These are phyloP conservation scores for Callinectes sapidus DNA, from an alignment of 2,888 invertebrate genomes.

Conservation along the genomic window DNA sequence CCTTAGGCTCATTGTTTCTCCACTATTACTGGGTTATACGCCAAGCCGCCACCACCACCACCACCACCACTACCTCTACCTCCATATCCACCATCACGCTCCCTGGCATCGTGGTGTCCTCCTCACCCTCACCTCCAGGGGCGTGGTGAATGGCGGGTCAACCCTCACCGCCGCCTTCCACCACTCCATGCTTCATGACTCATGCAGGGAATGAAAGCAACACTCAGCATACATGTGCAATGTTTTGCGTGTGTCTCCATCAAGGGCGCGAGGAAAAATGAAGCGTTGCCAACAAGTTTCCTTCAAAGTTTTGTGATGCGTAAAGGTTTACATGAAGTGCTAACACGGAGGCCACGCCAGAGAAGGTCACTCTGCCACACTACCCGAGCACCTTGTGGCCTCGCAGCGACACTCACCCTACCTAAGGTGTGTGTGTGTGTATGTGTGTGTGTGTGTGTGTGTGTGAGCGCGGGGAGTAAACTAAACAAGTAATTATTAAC, in stretches of 20 bases:
- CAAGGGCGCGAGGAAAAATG: neutral
- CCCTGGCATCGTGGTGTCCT: neutral
- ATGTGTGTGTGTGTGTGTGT: constrained; percentile 23
- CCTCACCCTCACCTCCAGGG: neutral
- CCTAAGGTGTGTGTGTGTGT: neutral
- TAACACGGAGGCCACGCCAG: neutral
- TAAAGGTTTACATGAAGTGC: constrained; percentile 23
- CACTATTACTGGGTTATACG: neutral
- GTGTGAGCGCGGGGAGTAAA: neutral
- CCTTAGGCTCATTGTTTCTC: neutral
- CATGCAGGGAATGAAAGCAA: neutral
- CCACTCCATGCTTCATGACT: neutral
- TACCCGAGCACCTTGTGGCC: neutral
- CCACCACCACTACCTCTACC: constrained; percentile 9
- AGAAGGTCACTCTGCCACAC: neutral
- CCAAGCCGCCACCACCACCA: neutral
- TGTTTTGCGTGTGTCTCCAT: constrained; percentile 21
- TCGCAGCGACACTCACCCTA: neutral
- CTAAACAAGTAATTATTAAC: constrained; percentile 36
- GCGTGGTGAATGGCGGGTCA: neutral
- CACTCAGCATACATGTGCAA: constrained; percentile 30
- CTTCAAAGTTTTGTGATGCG: neutral
- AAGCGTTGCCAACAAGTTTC: constrained; percentile 7
- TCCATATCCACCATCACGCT: constrained; percentile 26
- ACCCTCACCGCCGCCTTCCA: neutral